Conservation (phyloP, 2,797 vertebrate species). For the Danio tinwini region DNA sequence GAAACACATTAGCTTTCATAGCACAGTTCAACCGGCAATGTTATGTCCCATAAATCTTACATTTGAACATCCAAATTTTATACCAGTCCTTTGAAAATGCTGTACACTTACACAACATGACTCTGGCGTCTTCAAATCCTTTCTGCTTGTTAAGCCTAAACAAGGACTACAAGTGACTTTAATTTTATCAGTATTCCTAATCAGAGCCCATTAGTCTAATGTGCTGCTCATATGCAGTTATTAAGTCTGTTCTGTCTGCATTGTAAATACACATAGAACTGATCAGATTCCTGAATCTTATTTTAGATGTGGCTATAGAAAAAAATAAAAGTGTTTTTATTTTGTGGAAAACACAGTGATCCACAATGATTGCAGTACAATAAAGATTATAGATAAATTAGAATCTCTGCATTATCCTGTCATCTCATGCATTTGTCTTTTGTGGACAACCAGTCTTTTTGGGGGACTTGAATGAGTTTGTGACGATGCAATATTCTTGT, state of each 20-base stretch:
- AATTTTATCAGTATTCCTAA: conserved; percentile 2
- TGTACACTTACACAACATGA: not conserved
- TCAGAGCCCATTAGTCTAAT: conserved; percentile 13
- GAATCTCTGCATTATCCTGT: too few species aligned
- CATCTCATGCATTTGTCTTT: too few species aligned
- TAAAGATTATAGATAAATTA: too few species aligned
- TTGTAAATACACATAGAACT: not conserved
- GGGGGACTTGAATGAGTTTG: too few species aligned
- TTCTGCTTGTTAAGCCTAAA: not conserved
- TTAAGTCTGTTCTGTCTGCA: not conserved
- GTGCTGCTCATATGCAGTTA: not conserved
- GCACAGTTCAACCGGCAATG: not conserved
- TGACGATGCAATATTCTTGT: too few species aligned
- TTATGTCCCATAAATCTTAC: not conserved
- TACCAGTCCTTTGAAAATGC: not conserved
- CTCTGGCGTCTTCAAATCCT: not conserved
- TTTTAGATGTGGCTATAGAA: too few species aligned
- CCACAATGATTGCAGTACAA: too few species aligned
- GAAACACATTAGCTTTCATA: not conserved
- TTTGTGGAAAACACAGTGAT: too few species aligned
- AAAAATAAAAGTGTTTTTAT: too few species aligned
- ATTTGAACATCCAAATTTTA: conserved; percentile 12
- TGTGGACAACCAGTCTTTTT: too few species aligned
- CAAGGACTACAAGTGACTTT: not conserved
- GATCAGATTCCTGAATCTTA: not conserved